Conservation (phyloP, 2,888 invertebrate genomes). For the Cryptophagus acutangulus region DNA sequence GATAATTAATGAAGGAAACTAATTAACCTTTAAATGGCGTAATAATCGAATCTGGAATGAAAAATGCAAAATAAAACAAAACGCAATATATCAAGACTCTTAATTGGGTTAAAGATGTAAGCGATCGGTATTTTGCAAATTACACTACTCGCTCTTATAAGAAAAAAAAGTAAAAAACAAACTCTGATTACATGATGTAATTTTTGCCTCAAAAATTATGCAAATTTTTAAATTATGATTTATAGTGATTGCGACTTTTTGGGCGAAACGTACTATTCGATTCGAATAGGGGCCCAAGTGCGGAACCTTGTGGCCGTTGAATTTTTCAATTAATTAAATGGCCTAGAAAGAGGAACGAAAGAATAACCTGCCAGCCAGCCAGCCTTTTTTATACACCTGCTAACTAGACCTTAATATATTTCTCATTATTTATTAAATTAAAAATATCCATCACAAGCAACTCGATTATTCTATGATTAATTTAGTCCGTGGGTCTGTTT, state of each 20-base stretch:
- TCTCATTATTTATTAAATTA: conserved; percentile 49
- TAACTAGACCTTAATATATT: conserved; percentile 46
- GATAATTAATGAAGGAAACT: conserved; percentile 28
- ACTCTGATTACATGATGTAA: too few relatives aligned
- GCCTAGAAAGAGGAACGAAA: too few relatives aligned
- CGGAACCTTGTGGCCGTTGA: too few relatives aligned
- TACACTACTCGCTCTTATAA: too few relatives aligned
- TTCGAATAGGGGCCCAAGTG: too few relatives aligned
- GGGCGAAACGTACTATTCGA: too few relatives aligned
- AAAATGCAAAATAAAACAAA: conserved; percentile 13
- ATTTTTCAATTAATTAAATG: too few relatives aligned
- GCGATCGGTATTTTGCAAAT: conserved; percentile 31
- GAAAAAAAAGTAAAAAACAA: too few relatives aligned
- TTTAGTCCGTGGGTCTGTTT: conserved; percentile 43
- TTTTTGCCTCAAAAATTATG: too few relatives aligned
- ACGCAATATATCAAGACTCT: conserved; percentile 25
- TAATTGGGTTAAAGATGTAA: conserved; percentile 34
- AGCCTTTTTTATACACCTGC: conserved; percentile 46
- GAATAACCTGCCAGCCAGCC: conserved; percentile 28
- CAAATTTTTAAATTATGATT: too few relatives aligned
- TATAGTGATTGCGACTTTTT: too few relatives aligned
- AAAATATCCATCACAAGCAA: conserved; percentile 45
- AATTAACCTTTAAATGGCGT: conserved; percentile 30
- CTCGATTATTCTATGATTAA: conserved; percentile 48
- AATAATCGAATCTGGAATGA: conserved; percentile 22